phyloP scores from a whole-genome alignment of 2,888 invertebrate species.

The Euclidia mi region DNA sequence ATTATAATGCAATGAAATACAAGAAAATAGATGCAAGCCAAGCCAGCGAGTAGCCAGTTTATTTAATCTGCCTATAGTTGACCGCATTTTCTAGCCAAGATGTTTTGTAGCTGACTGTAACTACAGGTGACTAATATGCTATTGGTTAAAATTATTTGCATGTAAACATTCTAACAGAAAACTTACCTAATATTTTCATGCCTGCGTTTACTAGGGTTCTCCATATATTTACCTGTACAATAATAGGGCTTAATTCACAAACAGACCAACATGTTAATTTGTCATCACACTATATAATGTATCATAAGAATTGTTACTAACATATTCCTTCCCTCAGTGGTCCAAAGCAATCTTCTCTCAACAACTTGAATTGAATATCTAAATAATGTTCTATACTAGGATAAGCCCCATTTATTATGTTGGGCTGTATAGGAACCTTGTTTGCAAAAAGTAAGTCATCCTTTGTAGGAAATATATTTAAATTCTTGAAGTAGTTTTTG shows the following conservation, averaged over 20 bases:
- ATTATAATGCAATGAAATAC: no score
- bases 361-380: constrained; percentile 93
- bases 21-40: no score
- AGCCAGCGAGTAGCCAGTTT: no score
- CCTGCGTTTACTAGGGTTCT: constrained; percentile 78
- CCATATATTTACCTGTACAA: constrained; percentile 81
- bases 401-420: constrained; percentile 91
- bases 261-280: no score
- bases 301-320: no score
- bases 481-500: constrained; percentile 66
- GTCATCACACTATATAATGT: no score
- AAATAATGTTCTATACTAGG: constrained; percentile 92
- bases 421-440: constrained; percentile 81
- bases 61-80: no score
- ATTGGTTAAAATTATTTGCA: neutral
- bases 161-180: neutral
- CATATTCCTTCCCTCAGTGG: constrained; percentile 93
- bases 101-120: no score
- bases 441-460: constrained; percentile 87
- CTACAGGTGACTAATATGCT: no score
- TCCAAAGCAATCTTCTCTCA: constrained; percentile 94
- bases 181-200: constrained; percentile 84
- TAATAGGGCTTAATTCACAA: no score
- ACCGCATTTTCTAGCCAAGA: no score
- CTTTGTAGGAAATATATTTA: constrained; percentile 83